These are phyloP conservation scores for Thereva nobilitata DNA, from an alignment of 2,888 invertebrate genomes.

Conservation along the genomic window DNA sequence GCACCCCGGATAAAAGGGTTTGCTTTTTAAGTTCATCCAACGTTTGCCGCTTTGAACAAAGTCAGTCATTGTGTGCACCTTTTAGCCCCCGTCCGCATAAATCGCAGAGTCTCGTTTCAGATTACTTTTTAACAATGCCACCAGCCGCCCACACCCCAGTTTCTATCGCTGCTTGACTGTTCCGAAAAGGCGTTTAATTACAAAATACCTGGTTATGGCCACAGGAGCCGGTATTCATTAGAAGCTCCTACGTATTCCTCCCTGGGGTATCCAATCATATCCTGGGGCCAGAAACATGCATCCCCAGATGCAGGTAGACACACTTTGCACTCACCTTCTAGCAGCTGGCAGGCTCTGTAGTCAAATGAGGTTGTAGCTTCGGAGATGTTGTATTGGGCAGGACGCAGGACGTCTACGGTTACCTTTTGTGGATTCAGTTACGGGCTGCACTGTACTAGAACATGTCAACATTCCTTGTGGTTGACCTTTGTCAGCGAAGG, in stretches of 20 bases:
- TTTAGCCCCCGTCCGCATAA: slow-evolving; percentile 29
- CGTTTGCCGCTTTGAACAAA: no score
- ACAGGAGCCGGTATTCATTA: slow-evolving; percentile 35
- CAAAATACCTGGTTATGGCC: slow-evolving; percentile 40
- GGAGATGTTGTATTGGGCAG: slow-evolving; percentile 37
- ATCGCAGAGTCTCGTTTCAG: slow-evolving; percentile 38
- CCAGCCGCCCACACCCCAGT: background rate
- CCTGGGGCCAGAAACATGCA: slow-evolving; percentile 30
- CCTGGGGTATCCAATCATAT: slow-evolving; percentile 37
- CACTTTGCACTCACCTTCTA: background rate
- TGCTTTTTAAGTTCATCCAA: no score
- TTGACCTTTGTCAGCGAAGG: slow-evolving; percentile 37
- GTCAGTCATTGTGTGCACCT: background rate
- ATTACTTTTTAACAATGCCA: slow-evolving; percentile 41
- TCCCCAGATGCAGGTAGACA: slow-evolving; percentile 14
- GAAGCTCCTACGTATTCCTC: slow-evolving; percentile 28
- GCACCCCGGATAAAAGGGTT: background rate
- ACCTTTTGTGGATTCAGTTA: slow-evolving; percentile 36
- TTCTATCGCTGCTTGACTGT: background rate
- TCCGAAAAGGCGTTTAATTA: slow-evolving; percentile 40
- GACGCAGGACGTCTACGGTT: slow-evolving; percentile 34
- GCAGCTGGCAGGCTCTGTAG: background rate
- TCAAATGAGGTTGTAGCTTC: background rate
- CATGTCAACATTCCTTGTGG: slow-evolving; percentile 41
- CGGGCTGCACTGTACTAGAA: slow-evolving; percentile 31